Conservation (phyloP, 2,888 invertebrate genomes). For the Platynereis dumerilii region DNA sequence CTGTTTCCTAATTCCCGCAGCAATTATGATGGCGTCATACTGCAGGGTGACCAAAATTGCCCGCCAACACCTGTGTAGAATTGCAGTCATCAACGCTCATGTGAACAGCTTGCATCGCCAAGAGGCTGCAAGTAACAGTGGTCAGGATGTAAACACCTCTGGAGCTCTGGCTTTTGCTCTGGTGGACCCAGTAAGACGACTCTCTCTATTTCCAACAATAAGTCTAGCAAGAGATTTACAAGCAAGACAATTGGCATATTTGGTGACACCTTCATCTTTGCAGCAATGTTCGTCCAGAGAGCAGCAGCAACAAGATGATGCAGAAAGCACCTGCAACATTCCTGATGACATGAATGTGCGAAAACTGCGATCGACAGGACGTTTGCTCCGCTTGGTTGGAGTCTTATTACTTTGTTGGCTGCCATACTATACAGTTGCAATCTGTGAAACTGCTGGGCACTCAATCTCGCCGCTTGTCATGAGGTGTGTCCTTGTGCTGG, state of each 20-base stretch:
- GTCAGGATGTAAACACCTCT: not conserved
- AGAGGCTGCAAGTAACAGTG: not conserved
- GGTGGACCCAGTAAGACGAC: not conserved
- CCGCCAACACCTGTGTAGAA: not conserved
- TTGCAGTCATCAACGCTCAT: conserved; percentile 1
- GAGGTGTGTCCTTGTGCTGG: too few species aligned
- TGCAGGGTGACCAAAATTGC: not conserved
- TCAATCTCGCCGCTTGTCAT: too few species aligned
- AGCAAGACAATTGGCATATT: not conserved
- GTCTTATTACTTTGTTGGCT: conserved; percentile 1
- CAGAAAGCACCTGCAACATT: not conserved
- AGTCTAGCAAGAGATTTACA: not conserved
- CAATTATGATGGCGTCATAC: not conserved
- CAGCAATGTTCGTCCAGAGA: not conserved
- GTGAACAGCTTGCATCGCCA: not conserved
- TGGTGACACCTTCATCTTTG: not conserved
- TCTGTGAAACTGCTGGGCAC: not conserved
- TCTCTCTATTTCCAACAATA: conserved; percentile 3
- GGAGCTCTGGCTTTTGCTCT: not conserved
- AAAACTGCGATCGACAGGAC: not conserved
- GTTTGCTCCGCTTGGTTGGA: not conserved
- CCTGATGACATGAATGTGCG: not conserved
- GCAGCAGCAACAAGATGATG: not conserved
- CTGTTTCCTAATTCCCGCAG: not conserved
- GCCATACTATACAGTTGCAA: conserved; percentile 6